phyloP scores from a whole-genome alignment of 1,140 invertebrate species.

The Eupristina koningsbergeri region DNA sequence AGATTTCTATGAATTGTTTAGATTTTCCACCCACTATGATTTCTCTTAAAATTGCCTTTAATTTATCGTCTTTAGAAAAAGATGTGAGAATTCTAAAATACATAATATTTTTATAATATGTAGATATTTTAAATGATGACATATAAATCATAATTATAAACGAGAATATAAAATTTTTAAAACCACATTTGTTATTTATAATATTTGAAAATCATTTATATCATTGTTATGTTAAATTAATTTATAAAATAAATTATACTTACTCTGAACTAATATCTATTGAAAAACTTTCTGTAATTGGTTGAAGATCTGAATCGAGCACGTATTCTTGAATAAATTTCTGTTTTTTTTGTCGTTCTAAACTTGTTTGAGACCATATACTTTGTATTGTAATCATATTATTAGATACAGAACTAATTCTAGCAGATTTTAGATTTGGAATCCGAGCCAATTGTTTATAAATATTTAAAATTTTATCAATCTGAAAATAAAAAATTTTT shows the following conservation, averaged over 20 bases:
- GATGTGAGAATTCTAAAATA: constrained; percentile 74
- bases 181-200: background rate
- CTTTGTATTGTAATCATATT: constrained; percentile 63
- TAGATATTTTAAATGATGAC: background rate
- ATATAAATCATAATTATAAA: too few relatives aligned
- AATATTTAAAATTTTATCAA: constrained; percentile 76
- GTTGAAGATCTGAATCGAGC: constrained; percentile 72
- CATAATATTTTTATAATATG: background rate
- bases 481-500: constrained; percentile 68
- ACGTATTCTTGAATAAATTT: constrained; percentile 75
- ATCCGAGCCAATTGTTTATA: constrained; percentile 76
- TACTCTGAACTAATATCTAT: constrained; percentile 78
- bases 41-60: constrained; percentile 77
- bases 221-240: background rate
- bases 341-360: constrained; percentile 75
- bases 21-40: constrained; percentile 73
- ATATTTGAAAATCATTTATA: background rate
- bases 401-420: constrained; percentile 64
- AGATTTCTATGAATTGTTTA: constrained; percentile 83
- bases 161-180: background rate
- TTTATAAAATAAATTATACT: constrained; percentile 49
- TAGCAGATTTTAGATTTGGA: constrained; percentile 74
- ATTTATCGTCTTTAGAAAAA: constrained; percentile 75
- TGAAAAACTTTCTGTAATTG: constrained; percentile 69
- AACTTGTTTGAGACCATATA: constrained; percentile 77